These are phyloP conservation scores for Dolichopus griseipennis DNA, from an alignment of 2,888 invertebrate genomes.

Conservation along the genomic window DNA sequence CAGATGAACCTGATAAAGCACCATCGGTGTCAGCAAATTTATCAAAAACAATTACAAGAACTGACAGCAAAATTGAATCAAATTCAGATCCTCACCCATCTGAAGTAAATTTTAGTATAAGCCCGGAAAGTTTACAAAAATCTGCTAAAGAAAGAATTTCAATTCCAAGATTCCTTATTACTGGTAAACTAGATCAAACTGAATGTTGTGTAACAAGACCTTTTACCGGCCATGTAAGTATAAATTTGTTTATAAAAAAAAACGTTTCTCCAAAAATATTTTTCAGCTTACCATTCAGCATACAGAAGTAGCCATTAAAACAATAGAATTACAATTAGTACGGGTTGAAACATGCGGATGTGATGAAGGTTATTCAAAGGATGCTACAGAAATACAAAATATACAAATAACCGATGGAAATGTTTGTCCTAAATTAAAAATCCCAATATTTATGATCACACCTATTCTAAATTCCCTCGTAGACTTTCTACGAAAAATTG, in stretches of 20 bases:
- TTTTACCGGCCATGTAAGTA: conserved; percentile 70
- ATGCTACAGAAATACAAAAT: conserved; percentile 98
- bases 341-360: conserved; percentile 93
- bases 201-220: conserved; percentile 77
- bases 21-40: neutral
- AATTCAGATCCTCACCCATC: neutral
- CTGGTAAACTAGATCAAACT: conserved; percentile 74
- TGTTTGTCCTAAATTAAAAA: conserved; percentile 65
- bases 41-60: neutral
- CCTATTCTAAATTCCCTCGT: too few relatives aligned
- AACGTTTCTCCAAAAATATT: neutral
- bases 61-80: neutral
- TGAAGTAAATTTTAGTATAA: conserved; percentile 67
- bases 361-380: conserved; percentile 80
- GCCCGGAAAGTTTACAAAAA: conserved; percentile 72
- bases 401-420: conserved; percentile 95
- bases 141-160: conserved; percentile 50
- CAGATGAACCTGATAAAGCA: conserved; percentile 22
- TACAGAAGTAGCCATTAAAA: conserved; percentile 76
- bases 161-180: conserved; percentile 76
- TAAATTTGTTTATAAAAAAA: neutral
- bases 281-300: conserved; percentile 63
- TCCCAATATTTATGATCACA: conserved; percentile 94
- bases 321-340: conserved; percentile 88
- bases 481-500: too few relatives aligned